Conservation (phyloP, 2,888 invertebrate genomes). For the Cabera pusaria region DNA sequence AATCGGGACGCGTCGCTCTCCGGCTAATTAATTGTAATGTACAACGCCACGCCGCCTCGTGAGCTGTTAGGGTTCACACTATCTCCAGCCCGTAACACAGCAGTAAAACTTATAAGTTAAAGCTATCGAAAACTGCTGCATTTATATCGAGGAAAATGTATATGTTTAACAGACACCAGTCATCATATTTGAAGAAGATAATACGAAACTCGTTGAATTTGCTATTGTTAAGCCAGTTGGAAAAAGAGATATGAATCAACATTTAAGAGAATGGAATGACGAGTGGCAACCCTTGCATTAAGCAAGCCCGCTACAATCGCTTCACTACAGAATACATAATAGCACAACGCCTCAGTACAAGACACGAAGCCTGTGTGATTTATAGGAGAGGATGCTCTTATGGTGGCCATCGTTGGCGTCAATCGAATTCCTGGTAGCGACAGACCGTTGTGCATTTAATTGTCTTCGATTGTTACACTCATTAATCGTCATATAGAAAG, state of each 20-base stretch:
- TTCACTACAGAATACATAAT: constrained; percentile 50
- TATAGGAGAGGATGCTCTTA: constrained; percentile 38
- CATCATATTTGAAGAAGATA: no score
- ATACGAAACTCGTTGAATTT: no score
- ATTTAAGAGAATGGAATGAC: no score
- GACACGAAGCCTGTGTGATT: constrained; percentile 35
- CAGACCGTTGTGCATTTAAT: constrained; percentile 21
- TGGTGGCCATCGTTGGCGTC: constrained; percentile 35
- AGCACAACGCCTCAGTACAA: constrained; percentile 24
- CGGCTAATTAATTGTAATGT: constrained; percentile 60
- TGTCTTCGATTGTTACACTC: constrained; percentile 19
- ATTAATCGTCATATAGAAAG: constrained; percentile 10
- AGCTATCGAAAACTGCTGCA: no score
- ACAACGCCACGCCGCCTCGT: constrained; percentile 51
- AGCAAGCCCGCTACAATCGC: constrained; percentile 50
- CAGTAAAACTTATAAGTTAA: no score
- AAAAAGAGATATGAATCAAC: no score
- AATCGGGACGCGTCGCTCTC: constrained; percentile 50
- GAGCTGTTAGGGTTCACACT: constrained; percentile 33
- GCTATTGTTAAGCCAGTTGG: no score
- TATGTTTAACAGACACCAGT: no score
- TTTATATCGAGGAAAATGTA: no score
- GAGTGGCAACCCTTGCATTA: constrained; percentile 11
- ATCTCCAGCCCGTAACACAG: no score
- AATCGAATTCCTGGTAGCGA: constrained; percentile 32